A percentile compares a stretch with the other conserved stretches of the same genome.
These are phyloP conservation scores for Drosophila bifasciata DNA, from an alignment of 1,140 invertebrate species.

Conservation along the genomic window DNA sequence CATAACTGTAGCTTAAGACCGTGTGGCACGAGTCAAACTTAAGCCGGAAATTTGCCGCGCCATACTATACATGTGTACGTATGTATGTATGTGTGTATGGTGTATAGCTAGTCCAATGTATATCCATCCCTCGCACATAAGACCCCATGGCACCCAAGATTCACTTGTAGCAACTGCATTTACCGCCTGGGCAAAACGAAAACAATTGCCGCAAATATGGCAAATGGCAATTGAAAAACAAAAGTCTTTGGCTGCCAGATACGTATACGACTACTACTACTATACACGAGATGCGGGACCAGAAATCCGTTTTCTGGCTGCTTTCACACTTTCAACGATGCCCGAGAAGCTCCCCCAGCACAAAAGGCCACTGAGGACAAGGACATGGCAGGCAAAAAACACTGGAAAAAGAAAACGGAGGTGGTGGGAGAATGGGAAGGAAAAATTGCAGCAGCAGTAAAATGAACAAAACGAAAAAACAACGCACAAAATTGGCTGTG, in stretches of 20 bases:
- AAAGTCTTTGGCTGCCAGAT: conserved; percentile 48
- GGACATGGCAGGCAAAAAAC: conserved; percentile 1
- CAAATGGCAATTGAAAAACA: conserved; percentile 79
- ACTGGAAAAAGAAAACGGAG: neutral
- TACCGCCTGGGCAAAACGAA: conserved; percentile 38
- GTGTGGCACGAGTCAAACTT: conserved; percentile 43
- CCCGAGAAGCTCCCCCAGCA: conserved; percentile 35
- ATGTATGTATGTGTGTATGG: too few relatives aligned
- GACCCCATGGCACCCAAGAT: conserved; percentile 1
- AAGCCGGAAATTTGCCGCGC: conserved; percentile 53
- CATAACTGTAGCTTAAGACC: conserved; percentile 56
- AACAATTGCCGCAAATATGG: conserved; percentile 79
- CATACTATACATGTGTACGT: neutral
- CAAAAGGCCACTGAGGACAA: conserved; percentile 13
- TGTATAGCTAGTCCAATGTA: too few relatives aligned
- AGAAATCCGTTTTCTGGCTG: conserved; percentile 62
- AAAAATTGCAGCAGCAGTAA: conserved; percentile 3
- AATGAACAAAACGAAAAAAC: conserved; percentile 21
- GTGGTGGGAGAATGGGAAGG: too few relatives aligned
- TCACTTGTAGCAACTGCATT: conserved; percentile 56
- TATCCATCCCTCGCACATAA: too few relatives aligned
- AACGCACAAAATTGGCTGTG: conserved; percentile 66
- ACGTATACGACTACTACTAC: too few relatives aligned
- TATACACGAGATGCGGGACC: conserved; percentile 9
- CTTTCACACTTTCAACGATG: conserved; percentile 65